Percentiles rank a stretch among this genome's conserved stretches.
Conservation (phyloP, 53 echinoderm and acorn worm species). For the Mesocentrotus franciscanus region DNA sequence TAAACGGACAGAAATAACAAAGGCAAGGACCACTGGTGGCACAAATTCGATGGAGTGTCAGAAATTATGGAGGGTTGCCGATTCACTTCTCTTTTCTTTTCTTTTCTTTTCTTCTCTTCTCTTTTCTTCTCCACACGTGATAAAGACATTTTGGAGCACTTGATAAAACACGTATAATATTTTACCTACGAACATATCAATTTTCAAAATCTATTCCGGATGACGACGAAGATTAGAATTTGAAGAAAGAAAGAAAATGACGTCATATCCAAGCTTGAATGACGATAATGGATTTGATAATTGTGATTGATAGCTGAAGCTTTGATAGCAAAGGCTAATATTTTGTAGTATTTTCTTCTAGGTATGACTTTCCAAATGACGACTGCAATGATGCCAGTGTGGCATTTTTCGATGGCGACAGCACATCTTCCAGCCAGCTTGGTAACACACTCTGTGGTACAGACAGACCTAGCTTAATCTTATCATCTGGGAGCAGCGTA, state of each 20-base stretch:
- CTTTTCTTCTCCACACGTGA: no score
- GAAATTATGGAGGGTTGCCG: no score
- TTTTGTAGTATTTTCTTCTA: background rate
- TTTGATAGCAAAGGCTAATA: background rate
- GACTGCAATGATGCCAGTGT: conserved; percentile 68
- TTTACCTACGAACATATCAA: no score
- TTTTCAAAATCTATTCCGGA: background rate
- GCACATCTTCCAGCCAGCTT: conserved; percentile 39
- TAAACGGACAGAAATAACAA: no score
- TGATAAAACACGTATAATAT: no score
- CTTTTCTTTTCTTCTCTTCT: no score
- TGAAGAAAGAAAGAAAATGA: background rate
- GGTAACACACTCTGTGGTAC: conserved; percentile 70
- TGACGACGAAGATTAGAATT: background rate
- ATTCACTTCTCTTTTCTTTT: no score
- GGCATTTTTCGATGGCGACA: conserved; percentile 70
- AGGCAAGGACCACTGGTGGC: no score
- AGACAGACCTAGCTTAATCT: conserved; percentile 62
- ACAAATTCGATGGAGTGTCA: no score
- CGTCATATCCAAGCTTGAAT: background rate
- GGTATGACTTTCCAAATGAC: conserved; percentile 26
- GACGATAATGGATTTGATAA: background rate
- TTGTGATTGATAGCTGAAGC: background rate
- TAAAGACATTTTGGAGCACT: no score
- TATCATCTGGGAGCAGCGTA: conserved; percentile 70